Base-by-base conservation (phyloP, 1,140 invertebrate genomes). In the Gonioctena quinquepunctata region DNA sequence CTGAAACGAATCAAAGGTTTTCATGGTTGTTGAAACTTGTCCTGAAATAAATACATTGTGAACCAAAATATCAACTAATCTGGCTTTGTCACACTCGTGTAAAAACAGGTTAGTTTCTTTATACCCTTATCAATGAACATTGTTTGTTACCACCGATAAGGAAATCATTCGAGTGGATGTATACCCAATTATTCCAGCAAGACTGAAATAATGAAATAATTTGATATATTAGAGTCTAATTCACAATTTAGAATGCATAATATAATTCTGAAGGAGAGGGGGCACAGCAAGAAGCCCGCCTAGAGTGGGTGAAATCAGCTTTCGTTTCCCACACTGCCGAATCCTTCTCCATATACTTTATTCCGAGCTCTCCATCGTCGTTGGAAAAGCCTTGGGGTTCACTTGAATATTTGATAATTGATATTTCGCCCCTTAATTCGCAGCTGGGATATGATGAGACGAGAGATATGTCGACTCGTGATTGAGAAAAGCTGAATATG, bases 341-440 rank as follows among this genome's bases (percentile, higher is more conserved):
- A 42, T 42, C 33, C 33, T n/a, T 42, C 33, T 42, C 33, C 16
- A 11, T 4, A 42, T n/a, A 42, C 33, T 42, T 42, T 11, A n/a
- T 42, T 42, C 11, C 33, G 33, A 42, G 33, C 33, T 42, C 16
- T 42, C 33, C 56, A n/a, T 59, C n/a, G 23, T n/a, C 16, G n/a
- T n/a, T n/a, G n/a, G 21, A 59, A 59, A 59, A 54, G 56, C 56
- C 56, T 59, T 16, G 56, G 25, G 56, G 56, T 59, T 59, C 56
- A 59, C 23, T 59, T 50, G 42, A 52, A 67, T 75, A 70, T 75
- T 73, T 70, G 76, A 73, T 77, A 77, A 77, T 77, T 77, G 76
- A 77, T 75, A 77, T 74, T 77, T 73, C 70, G 63, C 63, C 66
- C 70, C 68, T 77, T 73, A 77, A 74, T 75, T 71, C 76, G 68